Base-by-base conservation (phyloP, 2,888 invertebrate species). In the Geophilus truncorum region DNA sequence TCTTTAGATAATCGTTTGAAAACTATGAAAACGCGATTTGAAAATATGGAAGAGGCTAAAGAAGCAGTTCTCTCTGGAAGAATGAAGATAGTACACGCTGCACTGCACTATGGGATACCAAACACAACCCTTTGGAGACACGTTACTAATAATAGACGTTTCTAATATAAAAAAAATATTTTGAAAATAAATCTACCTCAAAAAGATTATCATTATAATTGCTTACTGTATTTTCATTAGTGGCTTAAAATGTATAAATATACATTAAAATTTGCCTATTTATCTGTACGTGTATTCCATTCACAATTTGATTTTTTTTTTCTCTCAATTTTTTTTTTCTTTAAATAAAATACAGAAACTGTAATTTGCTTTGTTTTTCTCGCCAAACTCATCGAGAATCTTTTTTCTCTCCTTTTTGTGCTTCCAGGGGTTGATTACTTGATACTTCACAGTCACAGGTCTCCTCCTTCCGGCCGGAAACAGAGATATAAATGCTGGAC, bases 31-130 rank as follows among this genome's bases (percentile, higher is more conserved):
- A 62, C 23, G 25, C 62, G 62, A 62, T 21, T 62, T 23, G 62
- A 62, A 62, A 62, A 25, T 62, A 25, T 62, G 62, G 62, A 62
- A 62, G 23, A 57, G 23, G 79, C 79, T 51, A 25, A 51, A 34
- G 57, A 79, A 79, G 79, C 79, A 30, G 62, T 79, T 25, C 79
- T 45, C 2, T 57, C 79, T 23, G 79, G 79, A 36, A 45, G 62
- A 25, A 51, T 79, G 62, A 51, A 45, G 25, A 79, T 79, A n/a
- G 28, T 28, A 12, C 32, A 62, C 21, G 79, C 79, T 18, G 79
- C 79, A 28, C 30, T 25, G 18, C n/a, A 28, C 30, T 79, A 30
- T n/a, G 79, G 79, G 10, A 79, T 79, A 51, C 79, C 79, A 57
- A 79, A 79, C 18, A 79, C 79, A 23, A 79, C 79, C 1, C 36